Conservation (phyloP, 2,113 vertebrate species). For the Mixornis gularis region DNA sequence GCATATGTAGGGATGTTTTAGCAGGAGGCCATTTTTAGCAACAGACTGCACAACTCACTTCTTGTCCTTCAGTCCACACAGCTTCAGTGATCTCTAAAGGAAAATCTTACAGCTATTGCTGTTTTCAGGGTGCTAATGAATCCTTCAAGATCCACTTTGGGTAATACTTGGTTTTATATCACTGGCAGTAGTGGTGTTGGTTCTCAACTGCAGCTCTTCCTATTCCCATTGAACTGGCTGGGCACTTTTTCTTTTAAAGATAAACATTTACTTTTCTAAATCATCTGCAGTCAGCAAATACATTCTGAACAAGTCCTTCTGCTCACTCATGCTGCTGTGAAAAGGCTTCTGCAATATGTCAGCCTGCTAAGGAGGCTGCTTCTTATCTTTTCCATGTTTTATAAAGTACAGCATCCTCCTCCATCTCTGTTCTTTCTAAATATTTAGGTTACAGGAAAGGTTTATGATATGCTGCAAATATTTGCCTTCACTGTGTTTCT, state of each 20-base stretch:
- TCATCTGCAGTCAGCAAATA: not conserved
- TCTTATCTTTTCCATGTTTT: not conserved
- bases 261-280: not conserved
- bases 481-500: constrained; percentile 9
- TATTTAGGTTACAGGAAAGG: constrained; percentile 6
- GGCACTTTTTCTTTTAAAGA: not conserved
- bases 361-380: not conserved
- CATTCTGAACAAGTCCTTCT: not conserved
- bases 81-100: not conserved
- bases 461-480: constrained; percentile 27
- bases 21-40: not conserved
- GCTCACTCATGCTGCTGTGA: not conserved
- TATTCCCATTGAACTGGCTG: not conserved
- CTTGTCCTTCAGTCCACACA: not conserved
- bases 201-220: not conserved
- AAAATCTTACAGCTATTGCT: not conserved
- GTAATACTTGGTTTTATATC: not conserved
- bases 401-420: not conserved
- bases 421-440: not conserved
- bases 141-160: not conserved
- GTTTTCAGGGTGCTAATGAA: not conserved
- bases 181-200: not conserved
- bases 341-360: not conserved
- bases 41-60: rapidly evolving
- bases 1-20: rapidly evolving